Base-by-base conservation (phyloP, 2,113 vertebrate genomes). In the Esox niger region DNA sequence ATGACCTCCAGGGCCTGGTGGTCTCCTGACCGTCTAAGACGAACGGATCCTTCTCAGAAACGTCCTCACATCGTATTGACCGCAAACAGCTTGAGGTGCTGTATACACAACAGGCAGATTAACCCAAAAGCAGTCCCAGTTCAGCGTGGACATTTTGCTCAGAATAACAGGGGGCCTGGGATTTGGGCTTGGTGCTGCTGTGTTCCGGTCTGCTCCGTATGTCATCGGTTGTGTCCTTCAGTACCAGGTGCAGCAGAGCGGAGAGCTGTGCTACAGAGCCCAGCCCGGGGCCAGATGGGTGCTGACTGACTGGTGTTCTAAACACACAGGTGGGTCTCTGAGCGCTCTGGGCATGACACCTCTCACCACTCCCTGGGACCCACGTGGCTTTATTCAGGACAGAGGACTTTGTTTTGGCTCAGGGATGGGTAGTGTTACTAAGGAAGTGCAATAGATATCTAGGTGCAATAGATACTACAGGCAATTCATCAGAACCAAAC, bases 11-110 rank as follows among this genome's bases (percentile, higher is more conserved):
- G 47, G n/a, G 47, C 21, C 47, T n/a, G 47, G 2, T 3, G 15
- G 11, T 43, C 8, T 43, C 35, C 11, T 52, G n/a, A 2, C 17
- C 13, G 6, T 52, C 47, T 21, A 9, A 52, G 47, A 46, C 0
- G 43, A 20, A 20, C n/a, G 46, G 5, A 7, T 17, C 21, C 20
- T n/a, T 23, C 13, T 52, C 35, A 43, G 13, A 20, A 52, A 21
- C 21, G n/a, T 52, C 47, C 8, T 52, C 47, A 9, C 47, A 21
- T n/a, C 47, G 43, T 52, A 68, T 49, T 31, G 58, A 56, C 64
- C 64, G 64, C 23, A 20, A 67, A 29, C n/a, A n/a, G n/a, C 31
- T 46, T 43, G 38, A 57, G 31, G 55, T 13, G 21, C 23, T 26
- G 55, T 29, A 29, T 57, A 57, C 55, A 57, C 26, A 57, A 57